Evolutionary conservation across 2,888 invertebrate genomes (phyloP).

Genomic region (Acrocera orbiculus): DNA sequence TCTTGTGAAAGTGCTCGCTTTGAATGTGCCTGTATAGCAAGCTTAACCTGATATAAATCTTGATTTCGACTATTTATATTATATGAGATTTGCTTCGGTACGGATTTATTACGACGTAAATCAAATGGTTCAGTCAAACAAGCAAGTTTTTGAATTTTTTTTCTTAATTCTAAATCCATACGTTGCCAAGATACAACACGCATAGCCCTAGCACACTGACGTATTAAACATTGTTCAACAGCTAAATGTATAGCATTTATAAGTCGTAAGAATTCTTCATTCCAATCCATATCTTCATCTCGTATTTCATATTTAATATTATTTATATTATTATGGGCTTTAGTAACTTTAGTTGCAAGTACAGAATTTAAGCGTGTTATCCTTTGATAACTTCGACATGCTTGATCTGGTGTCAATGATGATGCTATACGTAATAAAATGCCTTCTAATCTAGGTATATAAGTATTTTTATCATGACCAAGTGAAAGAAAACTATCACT

Average conservation of each 20-base stretch:
- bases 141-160: conserved; percentile 45
- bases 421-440: conserved; percentile 63
- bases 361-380: conserved; percentile 29
- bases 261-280: conserved; percentile 38
- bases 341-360: conserved; percentile 28
- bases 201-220: conserved; percentile 47
- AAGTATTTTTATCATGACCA: conserved; percentile 54
- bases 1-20: conserved; percentile 26
- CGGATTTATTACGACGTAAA: conserved; percentile 17
- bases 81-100: conserved; percentile 18
- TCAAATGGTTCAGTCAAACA: conserved; percentile 32
- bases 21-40: conserved; percentile 32
- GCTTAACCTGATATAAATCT: conserved; percentile 30
- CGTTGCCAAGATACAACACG: conserved; percentile 46
- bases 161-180: conserved; percentile 42
- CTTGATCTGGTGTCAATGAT: conserved; percentile 61
- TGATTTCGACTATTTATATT: conserved; percentile 24
- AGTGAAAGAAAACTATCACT: conserved; percentile 47
- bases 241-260: conserved; percentile 44
- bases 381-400: conserved; percentile 55
- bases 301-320: conserved; percentile 5
- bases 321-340: conserved; percentile 20
- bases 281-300: conserved; percentile 34
- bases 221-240: conserved; percentile 51
- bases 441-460: conserved; percentile 58